Percentiles rank a stretch among this genome's conserved stretches.
phyloP scores from a whole-genome alignment of 2,113 vertebrate genomes.

The Octodon degus region DNA sequence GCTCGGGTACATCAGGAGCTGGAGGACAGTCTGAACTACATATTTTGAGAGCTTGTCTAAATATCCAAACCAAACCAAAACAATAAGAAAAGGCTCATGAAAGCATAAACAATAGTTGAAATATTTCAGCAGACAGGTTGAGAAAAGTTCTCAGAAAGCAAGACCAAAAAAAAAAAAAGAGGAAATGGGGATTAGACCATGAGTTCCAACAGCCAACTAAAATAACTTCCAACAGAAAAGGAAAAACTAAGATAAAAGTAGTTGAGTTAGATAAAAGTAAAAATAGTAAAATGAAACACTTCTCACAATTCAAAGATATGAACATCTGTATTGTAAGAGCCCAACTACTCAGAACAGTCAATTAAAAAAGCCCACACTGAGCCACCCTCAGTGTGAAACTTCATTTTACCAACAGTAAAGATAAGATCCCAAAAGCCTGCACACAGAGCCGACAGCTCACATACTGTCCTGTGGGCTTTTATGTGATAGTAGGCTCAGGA shows the following conservation, averaged over 20 bases:
- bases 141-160: not conserved
- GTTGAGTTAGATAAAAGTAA: not conserved
- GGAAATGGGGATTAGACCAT: not conserved
- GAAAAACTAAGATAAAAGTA: not conserved
- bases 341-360: slow-evolving; percentile 8
- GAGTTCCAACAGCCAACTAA: not conserved
- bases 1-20: not conserved
- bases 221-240: not conserved
- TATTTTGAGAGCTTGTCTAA: not conserved
- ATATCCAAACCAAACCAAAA: not conserved
- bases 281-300: not conserved
- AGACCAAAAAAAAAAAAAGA: not conserved
- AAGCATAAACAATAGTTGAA: not conserved
- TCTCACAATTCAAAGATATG: not conserved
- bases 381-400: not conserved
- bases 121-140: not conserved
- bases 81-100: not conserved
- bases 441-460: not conserved
- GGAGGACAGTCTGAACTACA: not conserved
- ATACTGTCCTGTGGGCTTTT: not conserved
- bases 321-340: not conserved
- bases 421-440: not conserved
- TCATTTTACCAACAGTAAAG: not conserved
- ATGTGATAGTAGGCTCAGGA: not conserved
- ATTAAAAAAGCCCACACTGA: not conserved